These are phyloP conservation scores for Chymomyza caudatula DNA, from an alignment of 2,888 invertebrate species.

Conservation along the genomic window DNA sequence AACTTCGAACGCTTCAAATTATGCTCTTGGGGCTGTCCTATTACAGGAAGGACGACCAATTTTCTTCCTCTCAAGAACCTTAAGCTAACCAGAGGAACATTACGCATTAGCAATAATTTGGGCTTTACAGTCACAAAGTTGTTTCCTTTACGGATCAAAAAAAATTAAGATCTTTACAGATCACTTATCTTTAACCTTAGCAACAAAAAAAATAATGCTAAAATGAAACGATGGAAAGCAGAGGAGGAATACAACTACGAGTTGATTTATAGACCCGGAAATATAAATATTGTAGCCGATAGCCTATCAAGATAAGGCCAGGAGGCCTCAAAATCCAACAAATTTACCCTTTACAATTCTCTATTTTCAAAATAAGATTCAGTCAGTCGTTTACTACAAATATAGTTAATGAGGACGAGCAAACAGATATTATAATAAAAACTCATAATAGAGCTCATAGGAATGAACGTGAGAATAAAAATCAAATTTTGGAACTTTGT, in stretches of 20 bases:
- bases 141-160: constrained; percentile 68
- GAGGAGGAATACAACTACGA: constrained; percentile 18
- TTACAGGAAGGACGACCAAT: constrained; percentile 4
- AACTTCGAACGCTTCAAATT: constrained; percentile 39
- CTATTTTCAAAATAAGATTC: constrained; percentile 12
- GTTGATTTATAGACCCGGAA: constrained; percentile 74
- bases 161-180: constrained; percentile 37
- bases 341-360: constrained; percentile 12
- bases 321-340: constrained; percentile 13
- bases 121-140: constrained; percentile 67
- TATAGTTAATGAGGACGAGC: constrained; percentile 1
- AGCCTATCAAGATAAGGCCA: not conserved
- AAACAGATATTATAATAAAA: constrained; percentile 9
- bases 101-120: constrained; percentile 62
- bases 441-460: constrained; percentile 13
- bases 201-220: constrained; percentile 33
- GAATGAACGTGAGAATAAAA: constrained; percentile 23
- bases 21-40: not conserved
- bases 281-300: constrained; percentile 58
- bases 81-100: not conserved
- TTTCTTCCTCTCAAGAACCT: constrained; percentile 1
- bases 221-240: constrained; percentile 29
- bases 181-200: constrained; percentile 38
- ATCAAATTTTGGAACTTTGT: constrained; percentile 20
- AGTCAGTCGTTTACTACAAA: constrained; percentile 15